Base-by-base conservation (phyloP, 2,888 invertebrate species). In the Pyrrhosoma nymphula region DNA sequence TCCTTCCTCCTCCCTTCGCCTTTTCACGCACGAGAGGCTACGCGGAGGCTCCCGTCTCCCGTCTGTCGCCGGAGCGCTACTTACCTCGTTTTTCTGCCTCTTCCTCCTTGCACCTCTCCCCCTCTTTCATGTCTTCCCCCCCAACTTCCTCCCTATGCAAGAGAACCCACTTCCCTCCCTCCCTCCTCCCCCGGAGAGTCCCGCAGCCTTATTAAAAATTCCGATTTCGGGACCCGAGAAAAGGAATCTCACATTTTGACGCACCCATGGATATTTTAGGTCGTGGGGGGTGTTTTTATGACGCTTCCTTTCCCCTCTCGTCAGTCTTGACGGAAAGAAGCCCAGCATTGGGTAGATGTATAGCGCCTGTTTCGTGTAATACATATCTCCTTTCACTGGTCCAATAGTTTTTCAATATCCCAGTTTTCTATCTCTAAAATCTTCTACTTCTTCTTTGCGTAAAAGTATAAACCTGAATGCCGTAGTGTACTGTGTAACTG, bases 211-310 rank as follows among this genome's bases (percentile, higher is more conserved):
- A 82, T 82, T 82, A 82, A 82, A 82, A 82, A 82, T 82, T 35
- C 82, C 82, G 82, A 82, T 82, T 82, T 35, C 35, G 82, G 35
- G n/a, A 12, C 30, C 82, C 82, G 82, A 47, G 35, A 82, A 82
- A 69, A 82, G 69, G 69, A 69, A n/a, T 69, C 69, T 82, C 82
- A 26, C 35, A 30, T 82, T 82, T 12, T 82, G 82, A 82, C 30
- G 82, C 16, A 35, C 30, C 26, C 82, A 82, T 82, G 82, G 82
- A 82, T 35, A 82, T 82, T 82, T 82, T 82, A 82, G 82, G 82
- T 82, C 82, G 20, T 4, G 60, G 60, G 16, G 0, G 30, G 82
- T 35, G 23, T 12, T n/a, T 82, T 82, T 82, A 82, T 82, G 82
- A 82, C 26, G 30, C 82, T 35, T 35, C 82, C 82, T 14, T 82